Evolutionary conservation across 2,113 vertebrate species (phyloP).

Genomic region (Amia ocellicauda): DNA sequence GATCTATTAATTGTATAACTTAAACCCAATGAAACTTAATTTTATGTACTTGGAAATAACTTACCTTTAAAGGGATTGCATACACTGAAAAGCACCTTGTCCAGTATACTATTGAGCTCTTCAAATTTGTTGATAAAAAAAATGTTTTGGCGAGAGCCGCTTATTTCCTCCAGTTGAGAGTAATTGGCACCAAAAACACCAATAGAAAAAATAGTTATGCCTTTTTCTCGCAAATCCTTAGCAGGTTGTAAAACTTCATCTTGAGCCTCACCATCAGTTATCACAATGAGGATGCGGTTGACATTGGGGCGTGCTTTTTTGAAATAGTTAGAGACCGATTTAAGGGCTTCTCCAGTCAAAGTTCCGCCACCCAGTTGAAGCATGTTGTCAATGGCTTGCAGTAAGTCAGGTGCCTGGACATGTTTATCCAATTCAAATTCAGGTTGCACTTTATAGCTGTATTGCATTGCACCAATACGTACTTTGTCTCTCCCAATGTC

Average conservation of each 20-base stretch:
- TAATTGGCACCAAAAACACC: constrained; percentile 44
- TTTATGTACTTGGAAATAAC: background rate
- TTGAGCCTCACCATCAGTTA: constrained; percentile 49
- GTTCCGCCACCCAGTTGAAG: constrained; percentile 42
- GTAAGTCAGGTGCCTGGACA: constrained; percentile 17
- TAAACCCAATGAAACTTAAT: no score
- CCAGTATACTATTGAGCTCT: constrained; percentile 26
- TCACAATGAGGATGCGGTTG: constrained; percentile 49
- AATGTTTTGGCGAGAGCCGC: constrained; percentile 39
- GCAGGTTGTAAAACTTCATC: constrained; percentile 44
- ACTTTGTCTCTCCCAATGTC: constrained; percentile 35
- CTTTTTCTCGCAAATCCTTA: constrained; percentile 40
- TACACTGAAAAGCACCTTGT: background rate
- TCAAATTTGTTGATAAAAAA: constrained; percentile 37
- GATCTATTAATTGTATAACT: no score
- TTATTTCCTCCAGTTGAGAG: constrained; percentile 50
- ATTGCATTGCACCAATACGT: constrained; percentile 48
- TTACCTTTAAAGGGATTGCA: background rate
- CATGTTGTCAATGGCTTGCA: constrained; percentile 38
- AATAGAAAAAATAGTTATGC: constrained; percentile 47
- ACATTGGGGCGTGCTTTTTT: constrained; percentile 41
- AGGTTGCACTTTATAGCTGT: constrained; percentile 27
- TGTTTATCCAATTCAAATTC: constrained; percentile 39
- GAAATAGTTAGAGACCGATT: constrained; percentile 31
- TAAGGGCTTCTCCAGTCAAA: constrained; percentile 40